A percentile compares a stretch with the other conserved stretches of the same genome.
Evolutionary conservation across 2,888 invertebrate genomes (phyloP).

Genomic region (Endotricha flammealis): DNA sequence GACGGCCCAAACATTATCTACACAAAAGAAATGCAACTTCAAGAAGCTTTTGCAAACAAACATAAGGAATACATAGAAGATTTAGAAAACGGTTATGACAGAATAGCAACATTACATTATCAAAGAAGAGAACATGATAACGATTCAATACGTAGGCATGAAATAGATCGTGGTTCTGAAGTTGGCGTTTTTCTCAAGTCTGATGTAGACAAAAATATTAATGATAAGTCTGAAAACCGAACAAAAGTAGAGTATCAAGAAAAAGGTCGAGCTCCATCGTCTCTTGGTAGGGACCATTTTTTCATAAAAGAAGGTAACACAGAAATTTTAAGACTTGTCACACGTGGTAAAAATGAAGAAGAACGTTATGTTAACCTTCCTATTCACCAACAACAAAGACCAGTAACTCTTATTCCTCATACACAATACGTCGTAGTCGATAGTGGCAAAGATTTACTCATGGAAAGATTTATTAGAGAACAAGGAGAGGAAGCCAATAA

Average conservation of each 20-base stretch:
- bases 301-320: conserved; percentile 92
- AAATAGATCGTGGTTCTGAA: conserved; percentile 87
- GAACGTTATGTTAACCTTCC: conserved; percentile 80
- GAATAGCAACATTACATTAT: conserved; percentile 70
- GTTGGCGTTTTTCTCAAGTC: conserved; percentile 67
- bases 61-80: conserved; percentile 79
- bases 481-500: conserved; percentile 82
- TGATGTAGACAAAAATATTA: conserved; percentile 46
- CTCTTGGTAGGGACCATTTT: conserved; percentile 81
- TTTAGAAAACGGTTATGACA: conserved; percentile 76
- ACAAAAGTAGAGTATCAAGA: conserved; percentile 46
- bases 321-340: conserved; percentile 88
- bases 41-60: conserved; percentile 66
- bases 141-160: conserved; percentile 86
- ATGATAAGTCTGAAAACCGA: conserved; percentile 49
- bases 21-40: conserved; percentile 75
- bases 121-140: conserved; percentile 79
- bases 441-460: conserved; percentile 89
- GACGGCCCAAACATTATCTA: conserved; percentile 77
- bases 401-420: conserved; percentile 75
- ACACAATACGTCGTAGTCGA: conserved; percentile 82
- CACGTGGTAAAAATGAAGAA: conserved; percentile 83
- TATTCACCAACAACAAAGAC: conserved; percentile 69
- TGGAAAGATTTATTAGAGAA: conserved; percentile 91
- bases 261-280: conserved; percentile 50